Percentiles rank a stretch among this genome's conserved stretches.
Conservation (phyloP, 2,888 invertebrate species). For the Drosophila melanocephala region DNA sequence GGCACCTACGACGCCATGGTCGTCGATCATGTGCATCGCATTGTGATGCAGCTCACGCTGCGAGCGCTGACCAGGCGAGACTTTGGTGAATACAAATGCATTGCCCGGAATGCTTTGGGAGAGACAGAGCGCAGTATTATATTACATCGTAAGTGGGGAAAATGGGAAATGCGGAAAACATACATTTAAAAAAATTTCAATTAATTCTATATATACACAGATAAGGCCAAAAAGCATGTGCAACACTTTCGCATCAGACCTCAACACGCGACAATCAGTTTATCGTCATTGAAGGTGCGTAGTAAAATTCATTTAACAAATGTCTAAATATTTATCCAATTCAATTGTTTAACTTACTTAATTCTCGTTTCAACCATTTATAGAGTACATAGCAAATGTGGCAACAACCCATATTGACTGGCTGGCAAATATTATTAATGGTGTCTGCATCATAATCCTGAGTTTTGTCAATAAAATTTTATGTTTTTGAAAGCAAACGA, state of each 20-base stretch:
- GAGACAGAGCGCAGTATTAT: constrained; percentile 86
- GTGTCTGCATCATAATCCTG: constrained; percentile 39
- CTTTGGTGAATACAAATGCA: constrained; percentile 92
- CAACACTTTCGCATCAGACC: constrained; percentile 80
- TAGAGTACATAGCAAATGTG: constrained; percentile 69
- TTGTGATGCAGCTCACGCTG: constrained; percentile 90
- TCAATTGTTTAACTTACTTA: not conserved
- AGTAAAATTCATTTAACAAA: not conserved
- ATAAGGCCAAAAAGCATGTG: constrained; percentile 82
- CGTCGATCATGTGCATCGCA: constrained; percentile 91
- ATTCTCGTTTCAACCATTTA: constrained; percentile 1
- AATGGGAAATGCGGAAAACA: not conserved
- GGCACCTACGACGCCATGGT: constrained; percentile 86
- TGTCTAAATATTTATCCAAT: not conserved
- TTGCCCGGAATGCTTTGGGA: constrained; percentile 92
- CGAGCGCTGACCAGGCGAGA: constrained; percentile 88
- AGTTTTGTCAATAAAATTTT: constrained; percentile 59
- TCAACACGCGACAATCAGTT: constrained; percentile 80
- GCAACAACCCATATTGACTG: constrained; percentile 17
- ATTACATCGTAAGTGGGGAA: constrained; percentile 75
- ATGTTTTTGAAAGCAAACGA: constrained; percentile 33
- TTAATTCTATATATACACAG: constrained; percentile 42
- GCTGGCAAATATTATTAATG: constrained; percentile 24
- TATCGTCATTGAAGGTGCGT: constrained; percentile 82
- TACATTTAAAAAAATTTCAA: not conserved